These are phyloP conservation scores for human DNA, from an alignment of 2,113 vertebrate species.

Conservation along the genomic window DNA sequence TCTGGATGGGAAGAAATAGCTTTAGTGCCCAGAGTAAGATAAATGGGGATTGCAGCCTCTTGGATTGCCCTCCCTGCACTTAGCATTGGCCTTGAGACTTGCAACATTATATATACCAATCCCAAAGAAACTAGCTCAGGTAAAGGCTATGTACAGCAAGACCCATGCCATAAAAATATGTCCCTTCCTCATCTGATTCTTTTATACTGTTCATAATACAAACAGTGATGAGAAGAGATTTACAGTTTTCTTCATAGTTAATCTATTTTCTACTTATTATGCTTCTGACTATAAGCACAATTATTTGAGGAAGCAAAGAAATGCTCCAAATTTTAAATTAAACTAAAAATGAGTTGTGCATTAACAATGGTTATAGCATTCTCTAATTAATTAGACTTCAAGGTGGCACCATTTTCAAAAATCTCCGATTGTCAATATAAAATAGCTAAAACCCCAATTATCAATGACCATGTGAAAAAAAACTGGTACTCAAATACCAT, in stretches of 20 bases:
- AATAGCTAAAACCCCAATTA: conserved; percentile 32
- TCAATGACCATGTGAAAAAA: background rate
- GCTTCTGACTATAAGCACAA: background rate
- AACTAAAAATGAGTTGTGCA: background rate
- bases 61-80: background rate
- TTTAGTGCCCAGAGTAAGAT: background rate
- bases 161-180: background rate
- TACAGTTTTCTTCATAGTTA: background rate
- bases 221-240: background rate
- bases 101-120: background rate
- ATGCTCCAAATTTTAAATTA: conserved; percentile 9
- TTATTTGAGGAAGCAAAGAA: background rate
- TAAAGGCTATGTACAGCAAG: background rate
- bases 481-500: background rate
- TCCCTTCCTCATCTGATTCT: background rate
- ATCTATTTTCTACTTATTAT: conserved; percentile 44
- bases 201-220: background rate
- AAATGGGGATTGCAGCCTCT: background rate
- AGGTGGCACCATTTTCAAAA: background rate
- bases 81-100: background rate
- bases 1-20: background rate
- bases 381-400: background rate
- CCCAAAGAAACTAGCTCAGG: background rate
- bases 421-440: background rate
- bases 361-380: background rate